These are phyloP conservation scores for Sinohyriopsis cumingii DNA, from an alignment of 2,888 invertebrate genomes.

Conservation along the genomic window DNA sequence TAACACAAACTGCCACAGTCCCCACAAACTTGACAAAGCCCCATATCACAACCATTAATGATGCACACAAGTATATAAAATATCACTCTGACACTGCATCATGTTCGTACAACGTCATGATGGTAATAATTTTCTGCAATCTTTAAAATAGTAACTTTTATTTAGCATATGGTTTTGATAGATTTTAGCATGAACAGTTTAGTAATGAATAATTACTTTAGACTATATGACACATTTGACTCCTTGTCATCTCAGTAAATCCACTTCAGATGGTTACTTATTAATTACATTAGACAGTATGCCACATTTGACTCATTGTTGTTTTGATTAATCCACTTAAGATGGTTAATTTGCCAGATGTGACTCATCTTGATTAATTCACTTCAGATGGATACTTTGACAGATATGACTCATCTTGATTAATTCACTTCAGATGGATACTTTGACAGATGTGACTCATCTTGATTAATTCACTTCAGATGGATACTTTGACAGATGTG, in stretches of 20 bases:
- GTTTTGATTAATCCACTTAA: too few species aligned
- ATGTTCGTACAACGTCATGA: too few species aligned
- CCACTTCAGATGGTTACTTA: slow-evolving; percentile 41
- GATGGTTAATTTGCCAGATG: neutral
- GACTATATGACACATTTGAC: neutral
- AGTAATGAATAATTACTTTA: too few species aligned
- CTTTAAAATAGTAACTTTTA: too few species aligned
- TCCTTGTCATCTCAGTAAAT: neutral
- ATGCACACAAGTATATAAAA: too few species aligned
- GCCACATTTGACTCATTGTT: slow-evolving; percentile 18
- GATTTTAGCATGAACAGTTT: too few species aligned
- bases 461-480: slow-evolving; percentile 25
- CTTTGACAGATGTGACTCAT: neutral
- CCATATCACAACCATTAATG: too few species aligned
- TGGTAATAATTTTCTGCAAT: too few species aligned
- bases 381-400: slow-evolving; percentile 49
- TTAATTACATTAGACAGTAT: slow-evolving; percentile 2
- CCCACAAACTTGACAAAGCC: too few species aligned
- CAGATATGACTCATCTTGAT: slow-evolving; percentile 3
- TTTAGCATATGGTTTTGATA: too few species aligned
- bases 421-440: neutral
- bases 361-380: neutral
- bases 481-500: slow-evolving; percentile 43
- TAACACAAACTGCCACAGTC: too few species aligned
- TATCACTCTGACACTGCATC: too few species aligned